Evolutionary conservation across 92 coral and sea anemone species (phyloP).

Genomic region (Epizoanthus illoricatus): DNA sequence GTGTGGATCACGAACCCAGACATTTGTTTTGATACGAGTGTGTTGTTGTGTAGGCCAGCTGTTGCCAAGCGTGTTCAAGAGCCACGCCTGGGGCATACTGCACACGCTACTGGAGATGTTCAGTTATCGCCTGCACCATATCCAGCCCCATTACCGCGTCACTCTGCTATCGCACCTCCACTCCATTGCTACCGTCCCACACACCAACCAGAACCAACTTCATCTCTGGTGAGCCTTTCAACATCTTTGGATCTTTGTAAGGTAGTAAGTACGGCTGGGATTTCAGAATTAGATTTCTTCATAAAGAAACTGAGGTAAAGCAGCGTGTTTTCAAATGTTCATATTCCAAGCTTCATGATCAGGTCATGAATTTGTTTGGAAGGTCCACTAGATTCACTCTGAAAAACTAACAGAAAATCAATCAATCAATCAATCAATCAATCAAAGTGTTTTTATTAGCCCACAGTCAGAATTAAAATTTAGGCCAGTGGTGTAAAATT

Average conservation of each 20-base stretch:
- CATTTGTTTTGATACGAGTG: not conserved
- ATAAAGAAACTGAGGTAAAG: not conserved
- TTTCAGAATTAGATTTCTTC: not conserved
- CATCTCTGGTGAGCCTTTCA: conserved; percentile 78
- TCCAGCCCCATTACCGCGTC: conserved; percentile 91
- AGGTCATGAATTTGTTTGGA: too few species aligned
- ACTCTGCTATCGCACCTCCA: conserved; percentile 93
- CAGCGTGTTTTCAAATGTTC: too few species aligned
- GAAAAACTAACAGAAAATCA: too few species aligned
- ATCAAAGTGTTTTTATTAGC: too few species aligned
- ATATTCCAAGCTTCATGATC: too few species aligned
- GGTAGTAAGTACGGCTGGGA: not conserved
- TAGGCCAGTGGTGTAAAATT: too few species aligned
- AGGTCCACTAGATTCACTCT: not conserved
- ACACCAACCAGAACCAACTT: conserved; percentile 95
- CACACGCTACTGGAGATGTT: conserved; percentile 95
- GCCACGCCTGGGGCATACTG: conserved; percentile 96
- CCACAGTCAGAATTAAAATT: too few species aligned
- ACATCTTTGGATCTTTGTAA: not conserved
- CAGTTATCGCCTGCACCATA: conserved; percentile 90
- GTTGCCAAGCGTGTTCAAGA: conserved; percentile 87
- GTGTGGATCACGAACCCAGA: too few species aligned
- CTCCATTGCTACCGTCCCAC: conserved; percentile 91
- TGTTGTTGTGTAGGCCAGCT: conserved; percentile 59
- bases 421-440: too few species aligned